phyloP scores from a whole-genome alignment of 2,113 vertebrate genomes.

The Pontoporia blainvillei region DNA sequence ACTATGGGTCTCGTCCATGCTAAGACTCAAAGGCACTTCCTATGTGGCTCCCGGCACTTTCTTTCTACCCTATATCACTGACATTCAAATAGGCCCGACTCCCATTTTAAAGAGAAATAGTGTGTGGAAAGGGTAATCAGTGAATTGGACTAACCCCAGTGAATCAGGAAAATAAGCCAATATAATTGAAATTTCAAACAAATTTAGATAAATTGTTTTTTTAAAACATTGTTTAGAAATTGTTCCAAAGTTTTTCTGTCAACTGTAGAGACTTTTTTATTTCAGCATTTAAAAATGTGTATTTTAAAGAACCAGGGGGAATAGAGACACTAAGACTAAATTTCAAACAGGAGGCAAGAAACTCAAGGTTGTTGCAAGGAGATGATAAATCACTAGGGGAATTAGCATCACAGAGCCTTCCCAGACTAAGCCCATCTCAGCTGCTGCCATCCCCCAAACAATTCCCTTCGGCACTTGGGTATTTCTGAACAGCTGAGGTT shows the following conservation, averaged over 20 bases:
- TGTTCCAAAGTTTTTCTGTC: background rate
- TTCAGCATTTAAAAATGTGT: background rate
- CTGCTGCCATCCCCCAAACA: background rate
- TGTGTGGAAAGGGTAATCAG: background rate
- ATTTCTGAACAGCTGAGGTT: constrained; percentile 52
- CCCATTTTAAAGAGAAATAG: constrained; percentile 25
- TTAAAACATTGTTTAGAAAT: background rate
- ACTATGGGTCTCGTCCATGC: too few relatives aligned
- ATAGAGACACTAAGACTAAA: background rate
- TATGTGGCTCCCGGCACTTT: too few relatives aligned
- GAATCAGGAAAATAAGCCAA: constrained; percentile 35
- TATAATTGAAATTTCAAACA: constrained; percentile 17
- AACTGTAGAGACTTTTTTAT: background rate
- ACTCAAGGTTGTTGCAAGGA: constrained; percentile 77
- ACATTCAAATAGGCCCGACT: background rate
- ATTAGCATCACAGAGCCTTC: background rate
- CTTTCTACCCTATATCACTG: background rate
- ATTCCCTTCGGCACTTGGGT: background rate
- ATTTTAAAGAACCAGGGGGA: background rate
- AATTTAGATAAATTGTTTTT: background rate
- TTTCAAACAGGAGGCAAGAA: constrained; percentile 86
- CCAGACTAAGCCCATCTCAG: background rate
- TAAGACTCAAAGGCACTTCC: too few relatives aligned
- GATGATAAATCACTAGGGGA: background rate
- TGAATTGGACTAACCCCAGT: background rate